Percentiles rank a stretch among this genome's conserved stretches.
phyloP scores from a whole-genome alignment of 1,140 invertebrate species.

The Lepidurus arcticus region DNA sequence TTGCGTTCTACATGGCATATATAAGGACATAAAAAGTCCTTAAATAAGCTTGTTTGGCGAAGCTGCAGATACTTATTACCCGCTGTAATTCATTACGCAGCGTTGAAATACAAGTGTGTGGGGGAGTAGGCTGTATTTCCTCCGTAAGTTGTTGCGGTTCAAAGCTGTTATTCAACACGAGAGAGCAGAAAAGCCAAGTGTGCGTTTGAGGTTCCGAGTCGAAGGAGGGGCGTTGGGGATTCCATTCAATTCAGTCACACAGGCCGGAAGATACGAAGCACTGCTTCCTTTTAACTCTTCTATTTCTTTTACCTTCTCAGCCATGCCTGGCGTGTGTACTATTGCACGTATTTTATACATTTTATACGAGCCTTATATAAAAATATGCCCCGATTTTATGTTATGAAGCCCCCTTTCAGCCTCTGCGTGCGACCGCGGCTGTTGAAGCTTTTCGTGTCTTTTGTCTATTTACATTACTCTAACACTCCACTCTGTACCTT shows the following conservation, averaged over 20 bases:
- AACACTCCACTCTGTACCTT: too few relatives aligned
- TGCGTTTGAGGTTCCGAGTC: neutral
- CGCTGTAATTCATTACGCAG: neutral
- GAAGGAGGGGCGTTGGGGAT: slow-evolving; percentile 1
- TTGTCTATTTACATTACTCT: too few relatives aligned
- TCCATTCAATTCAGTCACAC: neutral
- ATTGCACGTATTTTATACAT: too few relatives aligned
- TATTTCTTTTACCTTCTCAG: neutral
- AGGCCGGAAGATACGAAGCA: neutral
- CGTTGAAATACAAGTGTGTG: neutral
- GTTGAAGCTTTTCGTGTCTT: too few relatives aligned
- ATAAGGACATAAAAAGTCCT: neutral
- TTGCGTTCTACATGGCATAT: neutral
- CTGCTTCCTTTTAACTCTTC: neutral
- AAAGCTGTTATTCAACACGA: neutral
- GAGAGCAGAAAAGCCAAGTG: neutral
- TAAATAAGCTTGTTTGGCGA: neutral
- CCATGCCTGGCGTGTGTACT: too few relatives aligned
- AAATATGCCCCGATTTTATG: too few relatives aligned
- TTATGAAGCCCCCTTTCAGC: too few relatives aligned
- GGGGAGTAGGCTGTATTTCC: neutral
- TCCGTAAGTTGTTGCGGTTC: neutral
- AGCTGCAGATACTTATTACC: neutral
- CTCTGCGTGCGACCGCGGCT: too few relatives aligned
- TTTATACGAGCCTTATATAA: too few relatives aligned